Conservation (phyloP, 2,888 invertebrate species). For the Resseliella maxima region DNA sequence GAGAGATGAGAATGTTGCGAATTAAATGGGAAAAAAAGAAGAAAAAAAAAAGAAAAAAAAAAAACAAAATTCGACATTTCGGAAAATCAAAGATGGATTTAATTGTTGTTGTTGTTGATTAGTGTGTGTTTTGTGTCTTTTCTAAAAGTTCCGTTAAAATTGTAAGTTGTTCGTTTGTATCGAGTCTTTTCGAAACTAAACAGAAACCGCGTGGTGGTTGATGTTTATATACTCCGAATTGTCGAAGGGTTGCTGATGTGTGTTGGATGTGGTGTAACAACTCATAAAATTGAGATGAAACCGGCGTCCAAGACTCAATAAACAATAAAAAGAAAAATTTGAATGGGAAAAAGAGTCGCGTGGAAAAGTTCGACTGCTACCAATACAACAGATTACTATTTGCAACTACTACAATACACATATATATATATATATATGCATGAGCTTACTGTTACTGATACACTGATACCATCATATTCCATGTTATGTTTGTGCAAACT, state of each 20-base stretch:
- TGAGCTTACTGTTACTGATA: not conserved
- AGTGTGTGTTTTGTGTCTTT: not conserved
- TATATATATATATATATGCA: not conserved
- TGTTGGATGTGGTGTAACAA: not conserved
- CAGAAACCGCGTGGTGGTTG: conserved; percentile 56
- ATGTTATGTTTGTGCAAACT: too few relatives aligned
- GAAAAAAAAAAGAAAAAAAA: too few relatives aligned
- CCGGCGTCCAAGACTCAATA: conserved; percentile 56
- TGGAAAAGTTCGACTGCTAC: conserved; percentile 25
- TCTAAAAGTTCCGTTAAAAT: not conserved
- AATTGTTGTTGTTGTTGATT: not conserved
- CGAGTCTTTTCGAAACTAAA: conserved; percentile 56
- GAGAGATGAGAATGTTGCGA: not conserved
- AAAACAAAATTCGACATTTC: conserved; percentile 6
- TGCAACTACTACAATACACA: conserved; percentile 15
- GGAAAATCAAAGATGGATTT: not conserved
- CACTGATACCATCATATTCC: too few relatives aligned
- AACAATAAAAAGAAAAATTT: conserved; percentile 56
- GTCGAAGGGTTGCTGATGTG: conserved; percentile 54
- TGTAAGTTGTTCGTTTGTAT: conserved; percentile 55
- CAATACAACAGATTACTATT: conserved; percentile 2
- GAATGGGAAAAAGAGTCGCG: conserved; percentile 51
- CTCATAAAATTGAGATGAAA: conserved; percentile 54
- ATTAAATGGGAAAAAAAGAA: not conserved
- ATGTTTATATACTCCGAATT: conserved; percentile 56